Evolutionary conservation across 64 coral and sea anemone genomes (phyloP).

Genomic region (Pachyseris speciosa): DNA sequence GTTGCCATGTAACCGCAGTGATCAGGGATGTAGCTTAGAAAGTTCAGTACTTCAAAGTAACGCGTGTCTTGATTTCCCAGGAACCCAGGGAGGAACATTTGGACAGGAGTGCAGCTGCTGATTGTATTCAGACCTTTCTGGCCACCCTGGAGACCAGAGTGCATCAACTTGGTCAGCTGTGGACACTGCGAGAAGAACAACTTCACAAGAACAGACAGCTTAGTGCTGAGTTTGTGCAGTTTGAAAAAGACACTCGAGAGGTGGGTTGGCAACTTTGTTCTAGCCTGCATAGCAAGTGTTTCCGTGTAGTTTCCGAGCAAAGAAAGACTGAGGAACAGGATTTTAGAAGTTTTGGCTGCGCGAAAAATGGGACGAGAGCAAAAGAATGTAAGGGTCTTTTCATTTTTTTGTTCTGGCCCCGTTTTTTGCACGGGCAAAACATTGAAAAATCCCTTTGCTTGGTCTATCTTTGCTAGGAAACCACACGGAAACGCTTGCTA

Average conservation of each 20-base stretch:
- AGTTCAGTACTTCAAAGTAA: neutral
- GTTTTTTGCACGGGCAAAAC: too few relatives aligned
- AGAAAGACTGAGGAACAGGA: too few relatives aligned
- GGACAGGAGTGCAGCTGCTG: slow-evolving; percentile 81
- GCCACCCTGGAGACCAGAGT: slow-evolving; percentile 77
- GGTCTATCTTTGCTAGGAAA: too few relatives aligned
- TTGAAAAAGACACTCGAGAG: slow-evolving; percentile 96
- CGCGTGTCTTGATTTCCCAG: slow-evolving; percentile 9
- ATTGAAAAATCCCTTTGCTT: too few relatives aligned
- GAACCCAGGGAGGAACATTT: slow-evolving; percentile 74
- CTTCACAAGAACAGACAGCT: slow-evolving; percentile 75
- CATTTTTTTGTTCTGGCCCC: neutral
- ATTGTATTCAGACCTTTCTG: slow-evolving; percentile 77
- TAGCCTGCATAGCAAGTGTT: neutral
- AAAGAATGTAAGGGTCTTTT: neutral
- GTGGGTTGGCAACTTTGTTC: slow-evolving; percentile 14
- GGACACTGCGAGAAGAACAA: slow-evolving; percentile 91
- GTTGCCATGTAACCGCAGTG: too few relatives aligned
- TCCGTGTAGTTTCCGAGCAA: too few relatives aligned
- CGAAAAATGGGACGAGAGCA: too few relatives aligned
- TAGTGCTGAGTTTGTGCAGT: slow-evolving; percentile 93
- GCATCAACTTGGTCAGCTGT: slow-evolving; percentile 82
- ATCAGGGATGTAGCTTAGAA: neutral
- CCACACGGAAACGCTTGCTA: too few relatives aligned
- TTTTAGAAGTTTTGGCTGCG: too few relatives aligned